phyloP scores from a whole-genome alignment of 92 coral and sea anemone genomes.

The Siderastrea radians region DNA sequence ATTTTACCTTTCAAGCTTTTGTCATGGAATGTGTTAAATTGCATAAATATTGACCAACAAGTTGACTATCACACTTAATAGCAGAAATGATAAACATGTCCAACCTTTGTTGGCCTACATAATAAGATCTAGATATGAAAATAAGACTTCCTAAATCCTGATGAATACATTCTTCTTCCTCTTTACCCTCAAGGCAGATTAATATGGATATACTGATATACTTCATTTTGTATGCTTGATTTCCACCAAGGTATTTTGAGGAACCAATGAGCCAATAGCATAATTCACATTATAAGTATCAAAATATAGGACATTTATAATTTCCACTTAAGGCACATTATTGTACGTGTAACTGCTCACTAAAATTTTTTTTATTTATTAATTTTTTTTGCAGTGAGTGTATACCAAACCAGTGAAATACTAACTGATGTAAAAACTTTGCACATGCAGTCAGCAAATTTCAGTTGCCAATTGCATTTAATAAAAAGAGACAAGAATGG shows the following conservation, averaged over 20 bases:
- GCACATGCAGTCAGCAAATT: too few species aligned
- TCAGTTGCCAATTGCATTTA: too few species aligned
- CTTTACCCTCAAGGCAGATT: background rate
- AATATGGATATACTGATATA: background rate
- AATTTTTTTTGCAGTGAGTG: too few species aligned
- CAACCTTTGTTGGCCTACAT: background rate
- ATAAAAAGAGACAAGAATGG: too few species aligned
- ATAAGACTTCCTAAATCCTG: background rate
- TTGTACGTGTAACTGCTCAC: background rate
- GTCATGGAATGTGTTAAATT: background rate
- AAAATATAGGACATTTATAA: too few species aligned
- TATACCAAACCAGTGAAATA: too few species aligned
- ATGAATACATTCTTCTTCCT: background rate
- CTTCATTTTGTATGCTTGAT: conserved; percentile 9
- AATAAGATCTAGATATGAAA: background rate
- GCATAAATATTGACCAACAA: background rate
- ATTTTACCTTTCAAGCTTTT: background rate
- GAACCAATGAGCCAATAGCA: conserved; percentile 6
- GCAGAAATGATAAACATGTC: background rate
- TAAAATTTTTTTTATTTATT: too few species aligned
- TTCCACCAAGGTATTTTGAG: conserved; percentile 17
- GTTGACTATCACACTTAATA: background rate
- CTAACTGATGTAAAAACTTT: too few species aligned
- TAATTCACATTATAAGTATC: background rate
- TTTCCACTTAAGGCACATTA: background rate